Percentiles rank a stretch among this genome's conserved stretches.
These are phyloP conservation scores for Lindbergichthys nudifrons DNA, from an alignment of 2,797 vertebrate genomes.

Conservation along the genomic window DNA sequence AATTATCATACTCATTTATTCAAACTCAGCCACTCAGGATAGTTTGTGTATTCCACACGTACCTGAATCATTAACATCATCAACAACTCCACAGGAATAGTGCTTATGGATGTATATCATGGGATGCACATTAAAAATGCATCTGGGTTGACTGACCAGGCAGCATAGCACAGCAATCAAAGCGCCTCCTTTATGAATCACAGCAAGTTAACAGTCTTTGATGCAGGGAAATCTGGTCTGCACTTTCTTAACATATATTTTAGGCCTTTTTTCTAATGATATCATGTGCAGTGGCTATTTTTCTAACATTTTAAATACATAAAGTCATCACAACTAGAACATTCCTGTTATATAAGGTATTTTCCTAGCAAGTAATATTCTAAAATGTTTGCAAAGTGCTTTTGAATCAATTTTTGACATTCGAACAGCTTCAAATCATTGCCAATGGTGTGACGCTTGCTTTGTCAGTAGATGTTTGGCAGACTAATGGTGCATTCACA, in stretches of 20 bases:
- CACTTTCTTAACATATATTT: not conserved
- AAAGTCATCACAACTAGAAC: not conserved
- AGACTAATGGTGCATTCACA: not conserved
- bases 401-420: not conserved
- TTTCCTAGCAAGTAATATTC: conserved; percentile 1
- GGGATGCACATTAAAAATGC: conserved; percentile 27
- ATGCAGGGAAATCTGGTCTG: conserved; percentile 15
- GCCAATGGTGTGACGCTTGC: not conserved
- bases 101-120: conserved; percentile 16
- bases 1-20: conserved; percentile 14
- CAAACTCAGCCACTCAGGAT: not conserved
- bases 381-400: not conserved
- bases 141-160: conserved; percentile 28
- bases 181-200: not conserved
- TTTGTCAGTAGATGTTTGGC: not conserved
- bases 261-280: not conserved
- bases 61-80: conserved; percentile 26
- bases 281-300: not conserved
- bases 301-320: too few relatives aligned
- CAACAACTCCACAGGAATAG: conserved; percentile 14
- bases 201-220: not conserved
- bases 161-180: not conserved
- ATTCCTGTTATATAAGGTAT: not conserved
- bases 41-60: conserved; percentile 23
- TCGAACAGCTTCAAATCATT: not conserved